Evolutionary conservation across 2,113 vertebrate species (phyloP), one percentile per base, ranked within the genome.

Genomic region (Cygnus atratus): DNA sequence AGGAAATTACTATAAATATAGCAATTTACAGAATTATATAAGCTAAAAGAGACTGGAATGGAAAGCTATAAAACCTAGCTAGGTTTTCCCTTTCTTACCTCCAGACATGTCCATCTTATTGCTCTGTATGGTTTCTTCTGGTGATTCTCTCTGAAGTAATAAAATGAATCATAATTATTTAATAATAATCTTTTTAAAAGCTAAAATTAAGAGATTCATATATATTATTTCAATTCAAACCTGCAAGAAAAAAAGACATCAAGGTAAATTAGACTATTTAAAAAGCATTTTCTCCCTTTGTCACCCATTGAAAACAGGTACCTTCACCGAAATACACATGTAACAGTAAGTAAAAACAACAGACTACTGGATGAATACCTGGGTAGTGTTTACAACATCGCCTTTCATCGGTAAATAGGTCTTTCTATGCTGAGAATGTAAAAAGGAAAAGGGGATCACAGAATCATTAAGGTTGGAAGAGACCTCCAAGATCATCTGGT

Each of bases 101-200:
- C 98, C 98, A 97, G 98, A 97, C 95, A 99, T 96, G 87, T 99
- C 98, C 98, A 98, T 98, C 97, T 99, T 99, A 98, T 98, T 99
- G 96, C 98, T 98, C 97, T 99, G 99, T 97, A 98, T 97, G 92
- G 98, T 97, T 97, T 99, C 99, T 78, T 99, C 99, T 95, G 99
- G 97, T 66, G 98, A 98, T 95, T 99, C 99, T 98, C 99, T 99
- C 99, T 99, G 98, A 90, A 96, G 93, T 33, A 87, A 95, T 17
- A 93, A 97, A 96, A 87, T 8, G 19, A 66, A 77, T 81, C 59
- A 76, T 10, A 52, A 78, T 91, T 87, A 85, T 22, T 93, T 59
- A 71, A 37, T 48, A 52, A 25, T 6, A 91, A 62, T 18, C 67
- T 50, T 77, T 93, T 88, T 13, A 33, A 82, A 84, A 82, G 31